These are phyloP conservation scores for Orgyia antiqua DNA, from an alignment of 2,888 invertebrate genomes.

Conservation along the genomic window DNA sequence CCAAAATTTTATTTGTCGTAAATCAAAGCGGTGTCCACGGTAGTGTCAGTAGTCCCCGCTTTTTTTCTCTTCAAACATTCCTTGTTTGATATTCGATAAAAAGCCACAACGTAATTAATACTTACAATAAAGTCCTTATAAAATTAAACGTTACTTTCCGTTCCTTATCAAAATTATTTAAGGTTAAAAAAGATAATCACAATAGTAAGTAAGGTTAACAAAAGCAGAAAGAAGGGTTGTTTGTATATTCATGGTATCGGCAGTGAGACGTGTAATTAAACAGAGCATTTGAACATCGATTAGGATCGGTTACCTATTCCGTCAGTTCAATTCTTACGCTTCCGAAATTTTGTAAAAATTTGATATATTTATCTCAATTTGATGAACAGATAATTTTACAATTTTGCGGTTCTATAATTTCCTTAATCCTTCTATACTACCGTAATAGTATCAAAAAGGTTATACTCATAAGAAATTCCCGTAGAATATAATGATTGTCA, in stretches of 20 bases:
- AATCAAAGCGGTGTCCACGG: slow-evolving; percentile 68
- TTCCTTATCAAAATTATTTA: no score
- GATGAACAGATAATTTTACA: slow-evolving; percentile 57
- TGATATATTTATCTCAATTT: slow-evolving; percentile 60
- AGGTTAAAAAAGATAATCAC: no score
- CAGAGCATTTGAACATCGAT: slow-evolving; percentile 54
- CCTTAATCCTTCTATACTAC: slow-evolving; percentile 25
- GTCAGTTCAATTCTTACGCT: slow-evolving; percentile 58
- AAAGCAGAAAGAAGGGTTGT: no score
- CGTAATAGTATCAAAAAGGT: no score
- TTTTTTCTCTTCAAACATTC: slow-evolving; percentile 17
- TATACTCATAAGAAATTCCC: no score
- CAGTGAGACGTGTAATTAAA: slow-evolving; percentile 53
- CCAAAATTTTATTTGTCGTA: slow-evolving; percentile 63
- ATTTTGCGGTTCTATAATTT: slow-evolving; percentile 15
- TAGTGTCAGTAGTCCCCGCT: slow-evolving; percentile 58
- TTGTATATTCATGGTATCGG: no score
- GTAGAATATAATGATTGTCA: no score
- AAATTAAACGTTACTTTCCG: no score
- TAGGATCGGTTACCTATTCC: slow-evolving; percentile 62
- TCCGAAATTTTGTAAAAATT: slow-evolving; percentile 48
- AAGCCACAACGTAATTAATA: slow-evolving; percentile 18
- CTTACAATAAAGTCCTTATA: background rate
- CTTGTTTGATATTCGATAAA: slow-evolving; percentile 21
- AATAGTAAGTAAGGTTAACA: no score